phyloP scores from a whole-genome alignment of 2,888 invertebrate genomes.

The Automeris io region DNA sequence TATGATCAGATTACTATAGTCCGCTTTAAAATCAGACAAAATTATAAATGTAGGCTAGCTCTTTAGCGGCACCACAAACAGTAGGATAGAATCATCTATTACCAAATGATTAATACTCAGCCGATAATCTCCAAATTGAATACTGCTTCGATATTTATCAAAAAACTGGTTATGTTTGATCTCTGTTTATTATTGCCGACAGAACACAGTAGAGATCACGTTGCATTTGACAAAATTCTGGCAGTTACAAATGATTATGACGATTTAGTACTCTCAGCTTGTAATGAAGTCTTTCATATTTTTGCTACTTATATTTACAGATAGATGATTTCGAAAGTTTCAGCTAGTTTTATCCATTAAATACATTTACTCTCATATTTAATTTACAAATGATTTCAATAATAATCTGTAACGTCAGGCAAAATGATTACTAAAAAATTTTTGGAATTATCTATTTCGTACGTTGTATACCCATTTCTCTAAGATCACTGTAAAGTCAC shows the following conservation, averaged over 20 bases:
- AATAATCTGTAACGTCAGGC: too few species aligned
- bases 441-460: too few species aligned
- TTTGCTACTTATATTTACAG: conserved; percentile 2
- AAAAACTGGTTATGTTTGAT: background rate
- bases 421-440: too few species aligned
- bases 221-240: conserved; percentile 3
- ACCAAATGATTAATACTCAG: conserved; percentile 20
- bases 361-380: too few species aligned
- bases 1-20: too few species aligned
- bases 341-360: too few species aligned
- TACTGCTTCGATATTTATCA: conserved; percentile 6
- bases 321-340: background rate
- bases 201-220: background rate
- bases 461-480: too few species aligned
- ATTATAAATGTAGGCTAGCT: background rate
- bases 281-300: conserved; percentile 8
- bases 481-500: too few species aligned
- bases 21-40: too few species aligned
- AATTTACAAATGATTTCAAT: too few species aligned
- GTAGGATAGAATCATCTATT: conserved; percentile 18
- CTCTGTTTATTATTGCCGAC: background rate
- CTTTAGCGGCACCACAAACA: conserved; percentile 9
- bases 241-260: conserved; percentile 11
- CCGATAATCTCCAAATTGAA: conserved; percentile 35
- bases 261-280: background rate